These are phyloP conservation scores for Aproaerema taeniolella DNA, from an alignment of 2,888 invertebrate genomes.

Conservation along the genomic window DNA sequence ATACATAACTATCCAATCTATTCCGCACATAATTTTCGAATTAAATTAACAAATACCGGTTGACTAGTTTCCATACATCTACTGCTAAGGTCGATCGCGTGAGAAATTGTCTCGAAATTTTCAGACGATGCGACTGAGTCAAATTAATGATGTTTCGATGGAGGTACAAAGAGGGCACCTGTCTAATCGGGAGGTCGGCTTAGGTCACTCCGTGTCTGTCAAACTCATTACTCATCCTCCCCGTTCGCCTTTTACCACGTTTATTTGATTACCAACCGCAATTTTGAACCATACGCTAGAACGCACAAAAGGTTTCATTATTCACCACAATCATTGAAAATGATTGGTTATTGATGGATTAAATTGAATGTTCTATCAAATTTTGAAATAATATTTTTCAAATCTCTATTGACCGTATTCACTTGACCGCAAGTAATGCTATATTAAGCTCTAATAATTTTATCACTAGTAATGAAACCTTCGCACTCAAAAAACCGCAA, in stretches of 20 bases:
- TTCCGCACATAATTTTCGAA: constrained; percentile 31
- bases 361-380: not conserved
- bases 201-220: constrained; percentile 39
- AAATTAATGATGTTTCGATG: constrained; percentile 41
- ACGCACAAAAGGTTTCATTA: constrained; percentile 7
- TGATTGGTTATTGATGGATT: no score
- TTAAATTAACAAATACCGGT: constrained; percentile 22
- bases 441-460: no score
- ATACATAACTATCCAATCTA: constrained; percentile 22
- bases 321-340: constrained; percentile 5
- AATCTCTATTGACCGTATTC: no score
- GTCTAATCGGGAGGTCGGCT: constrained; percentile 29
- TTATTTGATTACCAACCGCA: constrained; percentile 8
- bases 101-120: constrained; percentile 25
- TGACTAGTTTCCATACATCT: not conserved
- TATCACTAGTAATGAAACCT: no score
- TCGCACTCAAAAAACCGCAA: no score
- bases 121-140: constrained; percentile 22
- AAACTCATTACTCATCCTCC: constrained; percentile 27
- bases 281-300: not conserved
- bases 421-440: no score
- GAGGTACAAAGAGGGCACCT: constrained; percentile 27
- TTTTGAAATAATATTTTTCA: no score
- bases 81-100: constrained; percentile 21
- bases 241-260: constrained; percentile 9